phyloP scores from a whole-genome alignment of 2,113 vertebrate genomes.

The Poecilia latipinna region DNA sequence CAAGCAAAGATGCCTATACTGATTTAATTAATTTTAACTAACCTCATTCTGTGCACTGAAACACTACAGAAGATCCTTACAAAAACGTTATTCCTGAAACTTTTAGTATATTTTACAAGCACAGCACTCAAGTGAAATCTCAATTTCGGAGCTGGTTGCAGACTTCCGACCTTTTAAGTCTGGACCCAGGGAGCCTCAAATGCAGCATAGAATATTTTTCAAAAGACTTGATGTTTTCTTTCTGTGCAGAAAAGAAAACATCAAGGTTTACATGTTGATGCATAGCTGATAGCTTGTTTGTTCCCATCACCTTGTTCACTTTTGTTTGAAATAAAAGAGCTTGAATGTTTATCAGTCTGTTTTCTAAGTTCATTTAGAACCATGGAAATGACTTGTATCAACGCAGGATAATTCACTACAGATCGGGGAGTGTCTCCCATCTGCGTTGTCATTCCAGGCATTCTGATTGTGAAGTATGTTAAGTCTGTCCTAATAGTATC shows the following conservation, averaged over 20 bases:
- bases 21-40: too few relatives aligned
- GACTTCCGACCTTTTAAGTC: too few relatives aligned
- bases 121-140: background rate
- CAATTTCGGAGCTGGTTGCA: background rate
- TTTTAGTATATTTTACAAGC: background rate
- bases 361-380: background rate
- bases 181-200: background rate
- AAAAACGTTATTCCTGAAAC: background rate
- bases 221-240: background rate
- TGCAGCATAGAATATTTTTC: background rate
- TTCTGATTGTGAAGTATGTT: background rate
- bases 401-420: background rate
- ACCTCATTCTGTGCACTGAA: too few relatives aligned
- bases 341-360: background rate
- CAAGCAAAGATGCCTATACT: too few relatives aligned
- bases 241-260: background rate
- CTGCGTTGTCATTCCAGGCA: background rate
- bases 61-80: background rate
- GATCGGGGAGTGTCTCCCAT: background rate
- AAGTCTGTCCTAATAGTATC: background rate
- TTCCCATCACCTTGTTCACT: background rate
- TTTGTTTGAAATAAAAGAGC: constrained; percentile 35
- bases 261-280: background rate
- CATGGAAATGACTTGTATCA: background rate
- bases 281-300: constrained; percentile 16